Conservation (phyloP, 2,888 invertebrate genomes). For the Dynastes hyllus region DNA sequence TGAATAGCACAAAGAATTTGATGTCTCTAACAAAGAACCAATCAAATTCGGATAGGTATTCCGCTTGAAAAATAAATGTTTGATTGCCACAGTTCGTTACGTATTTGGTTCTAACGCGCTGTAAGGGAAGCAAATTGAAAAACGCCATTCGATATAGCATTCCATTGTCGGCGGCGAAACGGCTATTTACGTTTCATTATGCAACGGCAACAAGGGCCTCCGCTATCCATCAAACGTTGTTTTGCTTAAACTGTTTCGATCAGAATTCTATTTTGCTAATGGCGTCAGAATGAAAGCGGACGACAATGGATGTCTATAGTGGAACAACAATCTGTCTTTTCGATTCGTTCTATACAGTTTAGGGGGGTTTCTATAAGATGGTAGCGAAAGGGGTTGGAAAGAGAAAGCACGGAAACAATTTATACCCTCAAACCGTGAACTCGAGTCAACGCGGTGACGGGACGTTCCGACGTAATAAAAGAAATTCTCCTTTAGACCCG, state of each 20-base stretch:
- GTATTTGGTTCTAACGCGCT: neutral
- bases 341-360: neutral
- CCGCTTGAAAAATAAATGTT: neutral
- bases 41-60: constrained; percentile 1
- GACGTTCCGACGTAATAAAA: constrained; percentile 34
- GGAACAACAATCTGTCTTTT: constrained; percentile 42
- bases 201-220: constrained; percentile 19
- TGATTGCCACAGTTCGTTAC: neutral
- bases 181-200: constrained; percentile 30
- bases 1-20: too few species aligned
- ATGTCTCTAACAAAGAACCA: neutral
- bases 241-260: constrained; percentile 27
- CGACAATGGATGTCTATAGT: constrained; percentile 17
- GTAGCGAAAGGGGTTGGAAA: neutral
- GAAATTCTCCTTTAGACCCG: constrained; percentile 37
- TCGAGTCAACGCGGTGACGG: constrained; percentile 6
- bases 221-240: constrained; percentile 13
- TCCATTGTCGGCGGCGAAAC: neutral
- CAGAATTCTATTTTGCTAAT: constrained; percentile 38
- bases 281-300: constrained; percentile 35
- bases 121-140: constrained; percentile 13
- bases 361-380: neutral
- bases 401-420: constrained; percentile 26
- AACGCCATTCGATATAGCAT: neutral
- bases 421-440: constrained; percentile 11